Base-by-base conservation (phyloP, 2,113 vertebrate species). In the Cebidichthys violaceus region DNA sequence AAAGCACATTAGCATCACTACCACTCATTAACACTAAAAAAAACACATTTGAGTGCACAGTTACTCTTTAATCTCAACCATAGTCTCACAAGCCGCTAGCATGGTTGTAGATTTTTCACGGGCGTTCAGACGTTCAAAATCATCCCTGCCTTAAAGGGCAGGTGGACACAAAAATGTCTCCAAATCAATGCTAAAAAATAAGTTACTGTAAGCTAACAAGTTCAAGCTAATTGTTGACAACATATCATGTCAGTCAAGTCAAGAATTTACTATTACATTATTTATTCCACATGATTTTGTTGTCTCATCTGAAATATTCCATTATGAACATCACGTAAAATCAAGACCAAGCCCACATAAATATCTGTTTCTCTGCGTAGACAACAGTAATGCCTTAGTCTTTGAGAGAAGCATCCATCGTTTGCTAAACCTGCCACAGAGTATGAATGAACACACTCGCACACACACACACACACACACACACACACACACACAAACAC, bases 401-500 rank as follows among this genome's bases (percentile, higher is more conserved):
- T 45, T 71, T 8, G 33, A 54, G 37, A 73, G 45, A 55, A 55
- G 33, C 31, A 31, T 65, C 52, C 27, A 17, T 9, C 29, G n/a
- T 64, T 69, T 33, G 10, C 1, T 55, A 60, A 4, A 47, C 24
- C 45, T 75, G 20, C 39, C 14, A 11, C 20, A 68, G 4, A 4
- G n/a, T 29, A 31, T 74, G 75, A 85, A 77, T 79, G 52, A 70
- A 82, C 54, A 24, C 50, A 33, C 27, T 37, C 2, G 10, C 20
- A 61, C n/a, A 22, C n/a, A 50, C 29, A 17, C 31, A 39, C 18
- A 6, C 15, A 81, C 55, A 39, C 24, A 35, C 2, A 10, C 50
- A 75, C 31, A 5, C 8, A 61, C n/a, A 15, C n/a, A 59, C 27
- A 20, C 29, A 39, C 22, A 9, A 18, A 29, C 80, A 54, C 66